Conservation (phyloP, 2,797 vertebrate species). For the Ciconia nigra region DNA sequence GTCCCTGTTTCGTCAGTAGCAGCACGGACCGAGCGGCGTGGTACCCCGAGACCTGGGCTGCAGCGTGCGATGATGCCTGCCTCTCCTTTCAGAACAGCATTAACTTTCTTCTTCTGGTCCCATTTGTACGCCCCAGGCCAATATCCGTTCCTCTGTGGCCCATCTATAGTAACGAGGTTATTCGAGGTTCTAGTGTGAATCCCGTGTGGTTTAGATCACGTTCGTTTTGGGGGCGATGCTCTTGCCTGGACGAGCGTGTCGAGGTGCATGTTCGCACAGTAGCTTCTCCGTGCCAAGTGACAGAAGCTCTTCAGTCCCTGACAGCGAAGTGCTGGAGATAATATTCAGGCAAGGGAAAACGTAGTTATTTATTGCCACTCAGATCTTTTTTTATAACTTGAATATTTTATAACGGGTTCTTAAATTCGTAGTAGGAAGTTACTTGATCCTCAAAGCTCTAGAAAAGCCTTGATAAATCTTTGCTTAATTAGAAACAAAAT, state of each 20-base stretch:
- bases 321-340: not conserved
- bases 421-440: not conserved
- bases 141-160: not conserved
- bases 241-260: not conserved
- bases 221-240: not conserved
- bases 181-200: no score
- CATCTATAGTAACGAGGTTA: not conserved
- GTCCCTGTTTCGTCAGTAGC: not conserved
- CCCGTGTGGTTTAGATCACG: rapidly evolving
- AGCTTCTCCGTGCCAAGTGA: not conserved
- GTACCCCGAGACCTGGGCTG: not conserved
- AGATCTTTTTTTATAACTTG: not conserved
- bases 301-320: not conserved
- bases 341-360: not conserved
- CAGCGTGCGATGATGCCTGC: not conserved
- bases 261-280: not conserved
- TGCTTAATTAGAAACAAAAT: not conserved
- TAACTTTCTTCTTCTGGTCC: not conserved
- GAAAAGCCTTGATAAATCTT: not conserved
- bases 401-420: not conserved
- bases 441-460: not conserved
- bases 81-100: not conserved
- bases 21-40: not conserved
- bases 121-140: rapidly evolving
- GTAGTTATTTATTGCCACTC: not conserved